A percentile compares a stretch with the other conserved stretches of the same genome.
These are phyloP conservation scores for Balaeniceps rex DNA, from an alignment of 2,113 vertebrate genomes.

Conservation along the genomic window DNA sequence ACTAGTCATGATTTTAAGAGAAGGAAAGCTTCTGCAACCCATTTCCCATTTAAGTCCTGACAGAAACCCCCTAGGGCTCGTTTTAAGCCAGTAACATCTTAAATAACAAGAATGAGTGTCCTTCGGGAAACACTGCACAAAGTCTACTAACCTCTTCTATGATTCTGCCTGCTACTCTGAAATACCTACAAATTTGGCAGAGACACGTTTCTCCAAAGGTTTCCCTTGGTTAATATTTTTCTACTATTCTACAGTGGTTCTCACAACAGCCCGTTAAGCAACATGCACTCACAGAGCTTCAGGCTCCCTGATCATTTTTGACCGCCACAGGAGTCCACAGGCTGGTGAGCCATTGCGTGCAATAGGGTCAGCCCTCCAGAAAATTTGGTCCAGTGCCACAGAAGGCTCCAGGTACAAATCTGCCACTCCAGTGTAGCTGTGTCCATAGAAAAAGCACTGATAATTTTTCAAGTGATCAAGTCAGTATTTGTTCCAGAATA, in stretches of 20 bases:
- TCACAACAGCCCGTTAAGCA: neutral
- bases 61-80: neutral
- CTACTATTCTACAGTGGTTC: neutral
- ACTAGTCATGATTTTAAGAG: neutral
- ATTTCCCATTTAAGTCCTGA: neutral
- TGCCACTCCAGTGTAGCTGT: neutral
- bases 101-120: neutral
- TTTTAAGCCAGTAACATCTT: slow-evolving; percentile 26
- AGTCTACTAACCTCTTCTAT: slow-evolving; percentile 11
- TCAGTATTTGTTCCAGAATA: neutral
- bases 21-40: neutral
- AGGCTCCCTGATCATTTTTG: neutral
- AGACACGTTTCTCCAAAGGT: neutral
- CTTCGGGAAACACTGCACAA: neutral
- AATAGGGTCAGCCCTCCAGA: neutral
- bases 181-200: neutral
- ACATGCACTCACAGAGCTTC: neutral
- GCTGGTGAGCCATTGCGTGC: neutral
- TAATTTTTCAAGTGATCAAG: neutral
- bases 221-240: neutral
- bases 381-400: neutral
- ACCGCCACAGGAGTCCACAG: neutral
- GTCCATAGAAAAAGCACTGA: neutral
- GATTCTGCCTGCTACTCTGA: neutral
- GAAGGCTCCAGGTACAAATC: neutral